Evolutionary conservation across 2,797 vertebrate genomes (phyloP).

Genomic region (Parauchenoglanis punctatus): DNA sequence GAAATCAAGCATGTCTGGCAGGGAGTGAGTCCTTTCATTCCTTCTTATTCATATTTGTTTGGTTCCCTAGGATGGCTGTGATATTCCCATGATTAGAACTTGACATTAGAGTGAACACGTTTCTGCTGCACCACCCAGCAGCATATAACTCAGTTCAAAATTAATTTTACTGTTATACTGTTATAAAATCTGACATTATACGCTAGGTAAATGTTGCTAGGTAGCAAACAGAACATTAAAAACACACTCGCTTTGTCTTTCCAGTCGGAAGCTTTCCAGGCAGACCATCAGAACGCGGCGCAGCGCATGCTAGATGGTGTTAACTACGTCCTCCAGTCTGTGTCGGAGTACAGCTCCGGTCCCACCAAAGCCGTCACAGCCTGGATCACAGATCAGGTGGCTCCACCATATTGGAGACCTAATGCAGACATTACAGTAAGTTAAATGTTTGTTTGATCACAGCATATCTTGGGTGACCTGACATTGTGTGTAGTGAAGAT

Average conservation of each 20-base stretch:
- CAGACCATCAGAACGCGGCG: conserved; percentile 81
- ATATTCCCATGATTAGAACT: not conserved
- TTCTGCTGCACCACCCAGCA: not conserved
- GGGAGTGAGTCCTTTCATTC: conserved; percentile 63
- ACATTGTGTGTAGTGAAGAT: not conserved
- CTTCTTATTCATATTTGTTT: not conserved
- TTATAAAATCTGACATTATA: not conserved
- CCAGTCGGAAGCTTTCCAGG: conserved; percentile 75
- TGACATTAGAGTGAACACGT: not conserved
- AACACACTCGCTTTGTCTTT: conserved; percentile 2
- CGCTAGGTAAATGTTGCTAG: too few species aligned
- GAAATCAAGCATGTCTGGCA: conserved; percentile 84
- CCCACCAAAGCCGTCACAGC: conserved; percentile 79
- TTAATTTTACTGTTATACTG: too few species aligned
- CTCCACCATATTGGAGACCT: conserved; percentile 82
- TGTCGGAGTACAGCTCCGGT: conserved; percentile 79
- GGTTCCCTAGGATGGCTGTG: not conserved
- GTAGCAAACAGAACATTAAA: not conserved
- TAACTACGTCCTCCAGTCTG: conserved; percentile 79
- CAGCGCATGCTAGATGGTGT: conserved; percentile 83
- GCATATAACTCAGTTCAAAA: not conserved
- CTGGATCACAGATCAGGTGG: conserved; percentile 84
- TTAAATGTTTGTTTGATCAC: not conserved
- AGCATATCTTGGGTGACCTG: not conserved
- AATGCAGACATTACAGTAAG: conserved; percentile 80